Percentiles rank a stretch among this genome's conserved stretches.
Evolutionary conservation across 2,888 invertebrate genomes (phyloP).

Genomic region (Hedya salicella): DNA sequence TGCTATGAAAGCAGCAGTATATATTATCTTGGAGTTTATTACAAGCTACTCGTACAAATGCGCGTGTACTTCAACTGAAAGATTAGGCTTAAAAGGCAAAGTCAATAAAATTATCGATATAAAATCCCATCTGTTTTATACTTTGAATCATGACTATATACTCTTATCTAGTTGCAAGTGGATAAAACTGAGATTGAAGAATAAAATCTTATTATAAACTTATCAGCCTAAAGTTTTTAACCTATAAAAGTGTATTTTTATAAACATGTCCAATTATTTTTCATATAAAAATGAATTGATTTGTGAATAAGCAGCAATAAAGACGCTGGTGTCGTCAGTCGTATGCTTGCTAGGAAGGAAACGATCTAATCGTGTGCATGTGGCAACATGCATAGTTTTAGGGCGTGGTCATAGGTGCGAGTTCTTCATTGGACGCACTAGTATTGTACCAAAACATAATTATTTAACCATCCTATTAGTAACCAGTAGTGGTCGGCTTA

Average conservation of each 20-base stretch:
- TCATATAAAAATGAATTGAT: conserved; percentile 40
- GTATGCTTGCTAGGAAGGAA: conserved; percentile 51
- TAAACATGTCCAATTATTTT: conserved; percentile 37
- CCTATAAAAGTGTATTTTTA: conserved; percentile 37
- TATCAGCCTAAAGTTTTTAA: conserved; percentile 18
- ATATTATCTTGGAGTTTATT: no score
- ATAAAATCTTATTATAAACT: no score
- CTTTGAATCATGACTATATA: no score
- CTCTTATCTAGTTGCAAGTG: no score
- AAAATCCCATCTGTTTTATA: no score
- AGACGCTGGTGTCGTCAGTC: conserved; percentile 60
- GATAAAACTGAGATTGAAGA: no score
- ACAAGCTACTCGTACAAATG: no score
- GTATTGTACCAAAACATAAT: background rate
- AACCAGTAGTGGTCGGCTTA: no score
- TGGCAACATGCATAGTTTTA: conserved; percentile 31
- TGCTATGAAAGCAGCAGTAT: background rate
- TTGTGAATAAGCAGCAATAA: conserved; percentile 52
- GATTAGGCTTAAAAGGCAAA: no score
- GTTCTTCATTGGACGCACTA: conserved; percentile 16
- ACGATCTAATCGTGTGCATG: conserved; percentile 46
- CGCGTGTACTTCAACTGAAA: no score
- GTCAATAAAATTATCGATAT: no score
- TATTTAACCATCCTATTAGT: no score
- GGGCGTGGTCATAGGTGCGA: conserved; percentile 30